These are phyloP conservation scores for Meliscaeva auricollis DNA, from an alignment of 2,888 invertebrate genomes.

Conservation along the genomic window DNA sequence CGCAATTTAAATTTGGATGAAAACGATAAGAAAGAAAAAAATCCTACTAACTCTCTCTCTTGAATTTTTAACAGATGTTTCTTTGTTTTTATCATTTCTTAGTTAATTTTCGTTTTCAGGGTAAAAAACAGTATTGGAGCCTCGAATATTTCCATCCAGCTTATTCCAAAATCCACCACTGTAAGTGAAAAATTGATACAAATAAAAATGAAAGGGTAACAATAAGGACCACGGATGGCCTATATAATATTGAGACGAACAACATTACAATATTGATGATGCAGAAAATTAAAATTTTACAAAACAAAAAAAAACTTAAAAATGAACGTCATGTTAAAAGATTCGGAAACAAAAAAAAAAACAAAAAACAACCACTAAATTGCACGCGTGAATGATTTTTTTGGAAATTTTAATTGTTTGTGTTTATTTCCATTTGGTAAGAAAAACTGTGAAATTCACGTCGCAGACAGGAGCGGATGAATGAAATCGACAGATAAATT, in stretches of 20 bases:
- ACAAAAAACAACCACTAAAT: slow-evolving; percentile 39
- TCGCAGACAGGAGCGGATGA: slow-evolving; percentile 19
- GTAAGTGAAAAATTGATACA: neutral
- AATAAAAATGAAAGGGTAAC: neutral
- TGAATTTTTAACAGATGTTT: too few relatives aligned
- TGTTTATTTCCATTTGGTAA: slow-evolving; percentile 40
- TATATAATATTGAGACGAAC: neutral
- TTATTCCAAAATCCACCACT: neutral
- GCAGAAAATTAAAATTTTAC: slow-evolving; percentile 60
- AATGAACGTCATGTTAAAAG: slow-evolving; percentile 23
- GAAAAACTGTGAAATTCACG: slow-evolving; percentile 37
- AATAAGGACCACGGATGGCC: slow-evolving; percentile 20
- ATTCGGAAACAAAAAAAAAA: neutral
- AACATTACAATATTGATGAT: slow-evolving; percentile 37
- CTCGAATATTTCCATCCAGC: too few relatives aligned
- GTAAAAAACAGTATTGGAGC: too few relatives aligned
- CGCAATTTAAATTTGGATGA: too few relatives aligned
- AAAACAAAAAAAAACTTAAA: slow-evolving; percentile 37
- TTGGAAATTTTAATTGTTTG: slow-evolving; percentile 39
- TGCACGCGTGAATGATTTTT: slow-evolving; percentile 62
- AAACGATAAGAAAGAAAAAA: too few relatives aligned
- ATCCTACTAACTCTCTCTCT: too few relatives aligned
- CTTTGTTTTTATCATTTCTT: too few relatives aligned
- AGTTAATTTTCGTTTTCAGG: too few relatives aligned
- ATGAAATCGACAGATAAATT: slow-evolving; percentile 50